Conservation (phyloP, 1,140 invertebrate genomes). For the Atta texana region DNA sequence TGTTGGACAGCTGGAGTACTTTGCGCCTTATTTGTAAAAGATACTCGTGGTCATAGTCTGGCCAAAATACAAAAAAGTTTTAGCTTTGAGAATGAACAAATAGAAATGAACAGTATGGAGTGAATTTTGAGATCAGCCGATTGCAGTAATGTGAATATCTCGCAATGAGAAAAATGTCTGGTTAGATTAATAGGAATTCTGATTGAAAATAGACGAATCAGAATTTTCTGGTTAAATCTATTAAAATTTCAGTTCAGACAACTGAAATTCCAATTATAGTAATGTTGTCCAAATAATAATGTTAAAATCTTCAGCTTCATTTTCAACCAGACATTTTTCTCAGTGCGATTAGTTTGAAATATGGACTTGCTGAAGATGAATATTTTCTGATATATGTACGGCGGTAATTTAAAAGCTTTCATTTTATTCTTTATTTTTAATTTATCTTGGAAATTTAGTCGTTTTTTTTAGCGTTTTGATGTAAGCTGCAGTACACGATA, state of each 20-base stretch:
- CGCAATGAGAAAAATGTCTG: too few relatives aligned
- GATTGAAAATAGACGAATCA: too few relatives aligned
- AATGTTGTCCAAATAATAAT: too few relatives aligned
- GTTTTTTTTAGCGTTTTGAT: background rate
- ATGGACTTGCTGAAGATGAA: background rate
- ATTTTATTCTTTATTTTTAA: background rate
- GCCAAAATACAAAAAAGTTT: constrained; percentile 79
- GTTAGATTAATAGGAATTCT: too few relatives aligned
- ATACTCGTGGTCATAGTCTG: constrained; percentile 90
- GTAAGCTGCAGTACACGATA: too few relatives aligned
- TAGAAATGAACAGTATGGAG: background rate
- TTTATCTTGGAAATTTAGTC: background rate
- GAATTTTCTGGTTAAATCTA: too few relatives aligned
- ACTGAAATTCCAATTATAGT: too few relatives aligned
- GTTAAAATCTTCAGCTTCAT: too few relatives aligned
- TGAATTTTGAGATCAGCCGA: background rate
- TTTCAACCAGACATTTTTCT: too few relatives aligned
- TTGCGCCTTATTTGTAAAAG: constrained; percentile 88
- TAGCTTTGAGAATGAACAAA: constrained; percentile 29
- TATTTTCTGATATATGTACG: background rate
- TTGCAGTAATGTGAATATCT: background rate
- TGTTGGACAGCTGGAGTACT: constrained; percentile 89
- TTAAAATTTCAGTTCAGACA: too few relatives aligned
- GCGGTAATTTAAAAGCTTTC: background rate
- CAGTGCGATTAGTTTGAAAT: too few relatives aligned